Conservation (phyloP, 2,888 invertebrate species). For the Agriotes lineatus region DNA sequence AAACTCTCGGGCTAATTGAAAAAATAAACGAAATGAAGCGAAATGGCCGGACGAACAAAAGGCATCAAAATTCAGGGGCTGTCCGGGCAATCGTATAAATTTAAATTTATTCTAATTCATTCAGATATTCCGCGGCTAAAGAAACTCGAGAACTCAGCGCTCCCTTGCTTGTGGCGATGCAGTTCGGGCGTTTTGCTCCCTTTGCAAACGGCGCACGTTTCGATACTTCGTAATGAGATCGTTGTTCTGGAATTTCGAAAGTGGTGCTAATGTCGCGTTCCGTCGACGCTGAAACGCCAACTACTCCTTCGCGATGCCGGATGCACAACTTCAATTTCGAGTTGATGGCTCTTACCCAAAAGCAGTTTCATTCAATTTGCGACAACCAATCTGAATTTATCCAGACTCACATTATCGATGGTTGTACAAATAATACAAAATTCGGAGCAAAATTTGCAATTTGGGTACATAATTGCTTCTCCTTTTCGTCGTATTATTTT, state of each 20-base stretch:
- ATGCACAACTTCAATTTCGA: no score
- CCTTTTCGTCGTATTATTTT: no score
- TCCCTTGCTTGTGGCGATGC: constrained; percentile 16
- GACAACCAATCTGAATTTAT: no score
- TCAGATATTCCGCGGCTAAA: constrained; percentile 40
- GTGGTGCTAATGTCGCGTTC: background rate
- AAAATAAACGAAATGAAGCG: constrained; percentile 29
- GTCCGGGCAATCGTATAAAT: constrained; percentile 37
- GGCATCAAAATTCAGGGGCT: constrained; percentile 35
- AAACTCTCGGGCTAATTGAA: constrained; percentile 24
- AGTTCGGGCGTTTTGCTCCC: constrained; percentile 21
- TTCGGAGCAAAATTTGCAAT: no score
- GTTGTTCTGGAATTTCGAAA: constrained; percentile 8
- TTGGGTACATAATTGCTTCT: no score
- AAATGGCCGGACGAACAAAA: constrained; percentile 23
- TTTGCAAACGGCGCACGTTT: constrained; percentile 26
- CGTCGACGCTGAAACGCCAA: no score
- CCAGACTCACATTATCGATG: no score
- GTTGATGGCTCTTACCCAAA: no score
- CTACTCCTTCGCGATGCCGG: no score
- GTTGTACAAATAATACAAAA: no score
- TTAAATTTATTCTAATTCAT: constrained; percentile 44
- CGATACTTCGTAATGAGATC: constrained; percentile 23
- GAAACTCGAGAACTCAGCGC: constrained; percentile 36
- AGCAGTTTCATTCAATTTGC: no score